Evolutionary conservation across 2,888 invertebrate species (phyloP).

Genomic region (Tetragonisca angustula): DNA sequence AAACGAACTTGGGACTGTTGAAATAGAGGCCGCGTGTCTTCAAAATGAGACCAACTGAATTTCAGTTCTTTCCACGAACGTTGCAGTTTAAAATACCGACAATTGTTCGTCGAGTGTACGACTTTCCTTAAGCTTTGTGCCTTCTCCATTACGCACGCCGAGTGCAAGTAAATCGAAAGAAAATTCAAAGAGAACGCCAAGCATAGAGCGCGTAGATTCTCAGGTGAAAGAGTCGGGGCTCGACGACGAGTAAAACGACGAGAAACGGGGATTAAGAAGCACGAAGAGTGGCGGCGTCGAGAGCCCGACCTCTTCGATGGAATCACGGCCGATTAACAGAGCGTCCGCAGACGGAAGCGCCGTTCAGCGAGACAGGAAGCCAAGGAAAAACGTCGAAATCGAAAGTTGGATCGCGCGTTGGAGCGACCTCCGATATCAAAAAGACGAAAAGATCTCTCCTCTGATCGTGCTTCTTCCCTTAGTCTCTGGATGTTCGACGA

Average conservation of each 20-base stretch:
- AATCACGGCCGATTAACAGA: conserved; percentile 32
- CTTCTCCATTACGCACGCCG: no score
- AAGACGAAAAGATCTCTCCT: conserved; percentile 65
- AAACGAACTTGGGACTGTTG: no score
- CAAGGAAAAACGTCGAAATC: conserved; percentile 56
- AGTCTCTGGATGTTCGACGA: conserved; percentile 65
- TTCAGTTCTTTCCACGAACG: no score
- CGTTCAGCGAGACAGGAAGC: conserved; percentile 35
- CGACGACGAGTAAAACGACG: background rate
- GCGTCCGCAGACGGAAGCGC: conserved; percentile 27
- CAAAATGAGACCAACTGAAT: no score
- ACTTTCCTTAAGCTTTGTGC: no score
- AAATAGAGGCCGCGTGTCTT: no score
- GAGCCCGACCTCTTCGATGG: background rate
- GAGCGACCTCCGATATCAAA: conserved; percentile 42
- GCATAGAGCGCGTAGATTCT: background rate
- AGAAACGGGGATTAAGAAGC: conserved; percentile 1
- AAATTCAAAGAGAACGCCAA: background rate
- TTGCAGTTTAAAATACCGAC: no score
- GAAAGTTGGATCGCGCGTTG: conserved; percentile 45
- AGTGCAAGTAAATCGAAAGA: no score
- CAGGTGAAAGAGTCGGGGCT: background rate
- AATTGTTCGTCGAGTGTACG: no score
- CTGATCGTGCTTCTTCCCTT: conserved; percentile 53
- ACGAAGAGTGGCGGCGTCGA: background rate